Conservation (phyloP, 2,797 vertebrate species). For the Mus caroli region DNA sequence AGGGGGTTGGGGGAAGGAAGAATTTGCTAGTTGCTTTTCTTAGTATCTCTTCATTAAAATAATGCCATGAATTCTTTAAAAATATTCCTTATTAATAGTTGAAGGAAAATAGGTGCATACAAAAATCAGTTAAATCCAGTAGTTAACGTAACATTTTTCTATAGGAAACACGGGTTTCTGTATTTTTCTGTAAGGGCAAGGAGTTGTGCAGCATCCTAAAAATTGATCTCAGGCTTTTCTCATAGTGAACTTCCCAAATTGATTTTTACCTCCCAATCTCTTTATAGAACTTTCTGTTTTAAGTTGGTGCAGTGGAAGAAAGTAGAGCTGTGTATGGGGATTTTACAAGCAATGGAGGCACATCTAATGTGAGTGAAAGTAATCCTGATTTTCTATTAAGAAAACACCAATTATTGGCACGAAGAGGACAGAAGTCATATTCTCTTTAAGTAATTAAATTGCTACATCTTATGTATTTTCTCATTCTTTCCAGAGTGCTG, state of each 20-base stretch:
- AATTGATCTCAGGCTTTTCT: background rate
- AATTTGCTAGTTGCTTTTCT: background rate
- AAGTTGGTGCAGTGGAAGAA: background rate
- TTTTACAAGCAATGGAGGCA: background rate
- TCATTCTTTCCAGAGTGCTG: background rate
- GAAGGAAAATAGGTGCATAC: background rate
- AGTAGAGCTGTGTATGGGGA: background rate
- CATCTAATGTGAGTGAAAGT: background rate
- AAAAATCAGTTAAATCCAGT: background rate
- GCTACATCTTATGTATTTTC: background rate
- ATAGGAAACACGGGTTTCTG: background rate
- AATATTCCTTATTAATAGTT: background rate
- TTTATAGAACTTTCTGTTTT: background rate
- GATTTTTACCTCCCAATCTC: background rate
- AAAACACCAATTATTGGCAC: background rate
- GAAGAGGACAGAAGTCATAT: background rate
- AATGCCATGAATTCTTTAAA: constrained; percentile 13
- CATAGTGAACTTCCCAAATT: background rate
- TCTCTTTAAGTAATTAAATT: constrained; percentile 32
- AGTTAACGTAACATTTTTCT: background rate
- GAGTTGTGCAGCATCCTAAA: background rate
- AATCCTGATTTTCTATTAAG: constrained; percentile 26
- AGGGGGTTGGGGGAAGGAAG: too few species aligned
- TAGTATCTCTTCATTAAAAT: background rate
- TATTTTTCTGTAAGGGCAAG: background rate